These are phyloP conservation scores for Drosophila nigrodunni DNA, from an alignment of 1,140 invertebrate species.

Conservation along the genomic window DNA sequence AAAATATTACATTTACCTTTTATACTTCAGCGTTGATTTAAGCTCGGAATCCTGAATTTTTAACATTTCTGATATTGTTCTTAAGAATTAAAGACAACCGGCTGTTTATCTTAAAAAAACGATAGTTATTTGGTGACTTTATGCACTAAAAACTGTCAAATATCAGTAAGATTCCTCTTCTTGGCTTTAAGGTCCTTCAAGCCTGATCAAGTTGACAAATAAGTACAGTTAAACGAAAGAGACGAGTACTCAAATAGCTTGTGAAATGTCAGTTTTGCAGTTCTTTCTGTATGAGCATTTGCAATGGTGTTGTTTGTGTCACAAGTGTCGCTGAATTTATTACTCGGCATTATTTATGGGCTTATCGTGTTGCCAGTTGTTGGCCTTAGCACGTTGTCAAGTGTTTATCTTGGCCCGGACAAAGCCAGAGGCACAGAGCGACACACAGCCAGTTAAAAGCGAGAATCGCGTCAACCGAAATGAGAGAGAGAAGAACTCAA, in stretches of 20 bases:
- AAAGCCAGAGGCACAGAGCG: constrained; percentile 4
- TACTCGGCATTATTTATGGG: constrained; percentile 70
- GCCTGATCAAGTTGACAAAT: constrained; percentile 26
- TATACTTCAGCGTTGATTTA: too few species aligned
- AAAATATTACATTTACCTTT: too few species aligned
- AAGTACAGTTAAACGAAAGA: constrained; percentile 13
- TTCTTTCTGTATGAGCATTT: constrained; percentile 3
- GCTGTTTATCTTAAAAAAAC: too few species aligned
- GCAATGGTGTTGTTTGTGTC: constrained; percentile 63
- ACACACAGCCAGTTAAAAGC: constrained; percentile 12
- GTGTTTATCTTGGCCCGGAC: constrained; percentile 72
- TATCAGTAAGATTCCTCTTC: neutral
- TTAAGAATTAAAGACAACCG: too few species aligned
- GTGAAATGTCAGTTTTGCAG: neutral
- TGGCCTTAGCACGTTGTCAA: constrained; percentile 80
- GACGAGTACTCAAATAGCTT: neutral
- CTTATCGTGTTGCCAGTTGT: constrained; percentile 70
- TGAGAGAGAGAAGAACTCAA: constrained; percentile 23
- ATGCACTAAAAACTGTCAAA: neutral
- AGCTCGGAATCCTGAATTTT: too few species aligned
- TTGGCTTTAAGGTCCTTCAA: constrained; percentile 20
- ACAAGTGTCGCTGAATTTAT: constrained; percentile 78
- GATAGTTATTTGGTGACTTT: too few species aligned
- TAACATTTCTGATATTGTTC: too few species aligned
- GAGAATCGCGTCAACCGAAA: constrained; percentile 4